These are phyloP conservation scores for Drosophila infuscata DNA, from an alignment of 2,888 invertebrate species.

Conservation along the genomic window DNA sequence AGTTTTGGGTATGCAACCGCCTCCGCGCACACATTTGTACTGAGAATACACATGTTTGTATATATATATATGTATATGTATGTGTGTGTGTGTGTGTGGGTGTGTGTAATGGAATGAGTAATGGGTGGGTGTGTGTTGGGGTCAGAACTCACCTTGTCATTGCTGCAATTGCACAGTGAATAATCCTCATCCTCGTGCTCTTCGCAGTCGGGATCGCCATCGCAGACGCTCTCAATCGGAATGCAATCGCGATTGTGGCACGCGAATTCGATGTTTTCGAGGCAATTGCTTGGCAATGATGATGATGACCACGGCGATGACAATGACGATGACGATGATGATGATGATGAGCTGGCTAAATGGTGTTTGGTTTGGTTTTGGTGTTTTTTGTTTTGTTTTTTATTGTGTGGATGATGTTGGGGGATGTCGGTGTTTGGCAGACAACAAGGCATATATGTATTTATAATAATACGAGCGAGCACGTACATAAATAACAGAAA, in stretches of 20 bases:
- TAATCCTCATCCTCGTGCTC: constrained; percentile 90
- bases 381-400: constrained; percentile 18
- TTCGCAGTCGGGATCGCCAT: constrained; percentile 92
- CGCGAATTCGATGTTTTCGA: constrained; percentile 86
- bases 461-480: constrained; percentile 64
- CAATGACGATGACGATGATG: constrained; percentile 34
- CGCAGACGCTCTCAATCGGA: constrained; percentile 92
- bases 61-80: constrained; percentile 15
- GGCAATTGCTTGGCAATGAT: constrained; percentile 59
- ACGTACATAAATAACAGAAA: constrained; percentile 60
- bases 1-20: constrained; percentile 84
- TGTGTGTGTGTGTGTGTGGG: constrained; percentile 6
- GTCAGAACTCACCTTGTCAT: constrained; percentile 83
- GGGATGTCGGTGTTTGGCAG: constrained; percentile 49
- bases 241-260: constrained; percentile 89
- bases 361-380: constrained; percentile 40
- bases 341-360: constrained; percentile 58
- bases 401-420: constrained; percentile 36
- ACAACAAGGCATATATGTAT: constrained; percentile 60
- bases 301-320: constrained; percentile 41
- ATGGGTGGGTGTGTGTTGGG: neutral
- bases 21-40: constrained; percentile 85
- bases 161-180: constrained; percentile 80
- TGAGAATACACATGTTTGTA: constrained; percentile 59
- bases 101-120: constrained; percentile 2